A percentile compares a stretch with the other conserved stretches of the same genome.
Evolutionary conservation across 2,888 invertebrate species (phyloP).

Genomic region (Agelastica alni): DNA sequence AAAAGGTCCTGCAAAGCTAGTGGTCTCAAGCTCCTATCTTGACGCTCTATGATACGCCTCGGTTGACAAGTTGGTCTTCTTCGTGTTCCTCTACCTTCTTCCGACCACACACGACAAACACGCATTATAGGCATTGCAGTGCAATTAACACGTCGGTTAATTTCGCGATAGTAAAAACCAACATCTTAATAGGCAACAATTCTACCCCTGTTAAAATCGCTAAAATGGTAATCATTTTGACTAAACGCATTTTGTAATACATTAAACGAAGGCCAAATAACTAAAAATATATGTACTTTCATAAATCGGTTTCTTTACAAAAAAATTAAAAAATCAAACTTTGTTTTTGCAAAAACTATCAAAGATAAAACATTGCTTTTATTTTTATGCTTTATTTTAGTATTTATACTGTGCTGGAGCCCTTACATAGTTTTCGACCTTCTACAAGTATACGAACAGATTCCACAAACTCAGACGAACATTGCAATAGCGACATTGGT

Average conservation of each 20-base stretch:
- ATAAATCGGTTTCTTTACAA: neutral
- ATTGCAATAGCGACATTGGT: constrained; percentile 87
- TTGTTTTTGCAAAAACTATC: too few relatives aligned
- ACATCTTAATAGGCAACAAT: neutral
- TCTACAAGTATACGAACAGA: constrained; percentile 83
- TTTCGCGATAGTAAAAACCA: neutral
- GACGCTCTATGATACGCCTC: too few relatives aligned
- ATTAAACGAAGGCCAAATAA: too few relatives aligned
- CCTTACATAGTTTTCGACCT: constrained; percentile 93
- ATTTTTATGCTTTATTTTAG: constrained; percentile 60
- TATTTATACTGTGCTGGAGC: constrained; percentile 93
- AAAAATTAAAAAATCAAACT: neutral
- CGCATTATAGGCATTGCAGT: neutral
- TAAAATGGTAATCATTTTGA: neutral
- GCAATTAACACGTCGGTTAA: neutral
- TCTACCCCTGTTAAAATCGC: neutral
- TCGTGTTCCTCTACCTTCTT: neutral
- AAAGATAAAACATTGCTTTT: too few relatives aligned
- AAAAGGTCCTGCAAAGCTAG: too few relatives aligned
- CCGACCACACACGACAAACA: neutral
- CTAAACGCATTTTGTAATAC: too few relatives aligned
- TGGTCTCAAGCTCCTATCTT: too few relatives aligned
- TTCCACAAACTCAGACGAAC: constrained; percentile 78
- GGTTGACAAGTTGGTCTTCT: too few relatives aligned
- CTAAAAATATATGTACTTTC: too few relatives aligned